Evolutionary conservation across 2,113 vertebrate genomes (phyloP).

Genomic region (Telmatochromis sp.): DNA sequence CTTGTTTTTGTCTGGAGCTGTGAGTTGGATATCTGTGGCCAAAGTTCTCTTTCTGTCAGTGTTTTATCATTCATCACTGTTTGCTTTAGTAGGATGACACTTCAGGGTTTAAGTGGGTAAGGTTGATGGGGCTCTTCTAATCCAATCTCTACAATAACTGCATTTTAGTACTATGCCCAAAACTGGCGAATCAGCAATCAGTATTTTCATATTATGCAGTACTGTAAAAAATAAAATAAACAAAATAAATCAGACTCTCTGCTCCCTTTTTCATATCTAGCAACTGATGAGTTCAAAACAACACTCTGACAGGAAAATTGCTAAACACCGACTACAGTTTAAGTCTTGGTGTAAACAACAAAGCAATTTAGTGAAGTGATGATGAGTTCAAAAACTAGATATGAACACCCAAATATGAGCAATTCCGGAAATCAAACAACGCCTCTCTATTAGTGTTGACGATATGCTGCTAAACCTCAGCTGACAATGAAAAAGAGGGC

Average conservation of each 20-base stretch:
- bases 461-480: not conserved
- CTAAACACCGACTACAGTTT: not conserved
- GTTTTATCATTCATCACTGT: slow-evolving; percentile 20
- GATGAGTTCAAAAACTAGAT: not conserved
- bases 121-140: not conserved
- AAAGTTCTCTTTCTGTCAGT: slow-evolving; percentile 60
- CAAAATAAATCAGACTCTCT: not conserved
- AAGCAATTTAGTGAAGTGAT: not conserved
- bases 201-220: not conserved
- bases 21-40: slow-evolving; percentile 59
- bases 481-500: not conserved
- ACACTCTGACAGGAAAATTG: not conserved
- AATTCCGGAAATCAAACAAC: not conserved
- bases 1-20: not conserved
- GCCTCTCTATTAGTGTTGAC: not conserved
- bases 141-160: not conserved
- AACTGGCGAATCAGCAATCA: not conserved
- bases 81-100: not conserved
- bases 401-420: not conserved
- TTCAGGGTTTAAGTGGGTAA: not conserved
- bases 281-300: not conserved
- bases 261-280: not conserved
- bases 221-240: not conserved
- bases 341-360: not conserved
- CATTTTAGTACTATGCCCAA: not conserved